phyloP scores from a whole-genome alignment of 2,113 vertebrate species.

The Megalops atlanticus region DNA sequence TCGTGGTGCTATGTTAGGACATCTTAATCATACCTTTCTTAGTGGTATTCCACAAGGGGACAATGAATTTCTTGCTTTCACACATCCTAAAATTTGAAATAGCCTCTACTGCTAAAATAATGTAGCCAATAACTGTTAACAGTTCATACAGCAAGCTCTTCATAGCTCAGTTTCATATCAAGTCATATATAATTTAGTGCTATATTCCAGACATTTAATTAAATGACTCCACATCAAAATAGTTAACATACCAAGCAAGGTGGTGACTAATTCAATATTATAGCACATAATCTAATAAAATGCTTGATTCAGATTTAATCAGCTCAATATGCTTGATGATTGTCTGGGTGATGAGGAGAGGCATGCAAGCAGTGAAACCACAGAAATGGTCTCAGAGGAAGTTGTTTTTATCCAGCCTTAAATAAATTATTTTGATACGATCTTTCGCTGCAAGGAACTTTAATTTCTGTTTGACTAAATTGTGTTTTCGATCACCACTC shows the following conservation, averaged over 20 bases:
- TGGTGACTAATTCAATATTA: background rate
- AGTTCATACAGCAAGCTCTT: background rate
- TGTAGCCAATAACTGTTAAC: background rate
- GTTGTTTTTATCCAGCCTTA: background rate
- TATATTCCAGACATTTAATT: background rate
- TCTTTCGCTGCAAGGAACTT: background rate
- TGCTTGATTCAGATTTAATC: background rate
- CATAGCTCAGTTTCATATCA: background rate
- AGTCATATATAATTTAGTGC: background rate
- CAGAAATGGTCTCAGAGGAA: background rate
- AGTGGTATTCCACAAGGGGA: background rate
- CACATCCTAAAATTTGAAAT: background rate
- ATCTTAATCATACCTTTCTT: background rate
- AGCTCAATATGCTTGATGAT: background rate
- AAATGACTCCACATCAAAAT: background rate
- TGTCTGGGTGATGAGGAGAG: background rate
- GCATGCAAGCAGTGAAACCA: background rate
- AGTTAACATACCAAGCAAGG: background rate
- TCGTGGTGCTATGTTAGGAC: background rate
- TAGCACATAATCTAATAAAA: background rate
- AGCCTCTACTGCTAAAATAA: background rate
- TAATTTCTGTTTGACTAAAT: constrained; percentile 2
- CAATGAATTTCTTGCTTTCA: background rate
- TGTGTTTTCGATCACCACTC: background rate
- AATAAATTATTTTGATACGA: background rate